Evolutionary conservation across 2,113 vertebrate species (phyloP).

Genomic region (Ammodytes dubius): DNA sequence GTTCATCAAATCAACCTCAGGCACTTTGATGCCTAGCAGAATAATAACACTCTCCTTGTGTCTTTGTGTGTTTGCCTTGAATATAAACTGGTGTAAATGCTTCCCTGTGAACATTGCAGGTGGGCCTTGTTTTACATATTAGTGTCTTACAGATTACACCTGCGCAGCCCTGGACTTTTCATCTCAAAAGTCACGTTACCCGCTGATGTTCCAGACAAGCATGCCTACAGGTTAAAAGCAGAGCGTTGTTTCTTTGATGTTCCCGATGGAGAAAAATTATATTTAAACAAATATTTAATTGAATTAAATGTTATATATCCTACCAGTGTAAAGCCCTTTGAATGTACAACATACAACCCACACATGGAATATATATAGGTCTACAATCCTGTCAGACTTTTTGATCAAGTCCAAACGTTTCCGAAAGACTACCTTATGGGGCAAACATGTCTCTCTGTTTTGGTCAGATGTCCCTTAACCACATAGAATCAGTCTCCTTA

Average conservation of each 20-base stretch:
- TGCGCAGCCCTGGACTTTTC: neutral
- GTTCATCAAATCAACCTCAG: slow-evolving; percentile 15
- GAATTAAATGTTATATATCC: neutral
- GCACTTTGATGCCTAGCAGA: slow-evolving; percentile 3
- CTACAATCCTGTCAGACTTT: neutral
- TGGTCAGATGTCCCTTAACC: neutral
- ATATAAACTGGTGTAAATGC: slow-evolving; percentile 8
- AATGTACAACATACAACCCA: neutral
- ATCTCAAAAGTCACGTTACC: slow-evolving; percentile 1
- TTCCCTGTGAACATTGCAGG: neutral
- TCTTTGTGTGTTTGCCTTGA: slow-evolving; percentile 15
- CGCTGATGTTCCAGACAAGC: neutral
- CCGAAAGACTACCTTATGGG: neutral
- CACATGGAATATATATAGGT: neutral
- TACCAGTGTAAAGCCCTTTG: neutral
- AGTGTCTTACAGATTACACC: neutral
- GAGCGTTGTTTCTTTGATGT: neutral
- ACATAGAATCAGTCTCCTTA: neutral
- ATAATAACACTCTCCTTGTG: neutral
- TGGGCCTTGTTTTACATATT: neutral
- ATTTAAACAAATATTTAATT: neutral
- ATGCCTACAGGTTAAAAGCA: slow-evolving; percentile 1
- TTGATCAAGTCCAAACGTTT: neutral
- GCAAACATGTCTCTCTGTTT: neutral
- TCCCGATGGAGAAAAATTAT: neutral